These are phyloP conservation scores for Sebastolobus altivelis DNA, from an alignment of 2,797 vertebrate genomes.

Conservation along the genomic window DNA sequence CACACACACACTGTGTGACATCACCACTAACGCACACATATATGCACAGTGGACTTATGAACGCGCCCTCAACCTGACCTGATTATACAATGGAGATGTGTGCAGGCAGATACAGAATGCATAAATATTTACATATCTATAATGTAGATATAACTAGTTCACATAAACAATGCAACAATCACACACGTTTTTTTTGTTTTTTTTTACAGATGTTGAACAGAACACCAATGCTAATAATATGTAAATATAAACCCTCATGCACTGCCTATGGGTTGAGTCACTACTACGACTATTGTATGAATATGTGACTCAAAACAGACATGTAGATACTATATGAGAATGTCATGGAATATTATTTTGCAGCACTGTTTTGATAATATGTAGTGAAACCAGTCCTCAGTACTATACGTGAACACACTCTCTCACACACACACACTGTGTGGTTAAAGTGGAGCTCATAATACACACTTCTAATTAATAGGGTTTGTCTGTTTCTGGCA, in stretches of 20 bases:
- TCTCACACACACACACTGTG: constrained; percentile 14
- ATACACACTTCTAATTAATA: constrained; percentile 47
- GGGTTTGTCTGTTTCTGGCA: constrained; percentile 37
- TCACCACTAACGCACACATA: constrained; percentile 30
- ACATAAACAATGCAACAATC: constrained; percentile 11
- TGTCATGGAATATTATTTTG: neutral
- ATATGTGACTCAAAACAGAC: neutral
- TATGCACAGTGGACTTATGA: constrained; percentile 24
- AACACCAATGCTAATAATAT: constrained; percentile 8
- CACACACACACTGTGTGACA: constrained; percentile 59
- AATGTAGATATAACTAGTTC: constrained; percentile 2
- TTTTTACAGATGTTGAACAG: constrained; percentile 19
- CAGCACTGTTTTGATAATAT: neutral
- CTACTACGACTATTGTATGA: neutral
- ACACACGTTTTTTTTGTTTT: constrained; percentile 4
- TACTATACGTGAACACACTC: constrained; percentile 5
- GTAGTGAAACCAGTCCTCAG: constrained; percentile 1
- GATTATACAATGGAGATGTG: constrained; percentile 41
- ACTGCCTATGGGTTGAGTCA: constrained; percentile 6
- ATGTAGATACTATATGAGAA: neutral
- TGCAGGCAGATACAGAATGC: constrained; percentile 18
- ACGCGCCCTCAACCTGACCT: constrained; percentile 47
- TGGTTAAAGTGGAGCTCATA: constrained; percentile 23
- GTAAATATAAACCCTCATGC: constrained; percentile 7
- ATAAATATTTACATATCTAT: constrained; percentile 26